Base-by-base conservation (phyloP, 2,888 invertebrate genomes). In the Tetramorium bicarinatum region DNA sequence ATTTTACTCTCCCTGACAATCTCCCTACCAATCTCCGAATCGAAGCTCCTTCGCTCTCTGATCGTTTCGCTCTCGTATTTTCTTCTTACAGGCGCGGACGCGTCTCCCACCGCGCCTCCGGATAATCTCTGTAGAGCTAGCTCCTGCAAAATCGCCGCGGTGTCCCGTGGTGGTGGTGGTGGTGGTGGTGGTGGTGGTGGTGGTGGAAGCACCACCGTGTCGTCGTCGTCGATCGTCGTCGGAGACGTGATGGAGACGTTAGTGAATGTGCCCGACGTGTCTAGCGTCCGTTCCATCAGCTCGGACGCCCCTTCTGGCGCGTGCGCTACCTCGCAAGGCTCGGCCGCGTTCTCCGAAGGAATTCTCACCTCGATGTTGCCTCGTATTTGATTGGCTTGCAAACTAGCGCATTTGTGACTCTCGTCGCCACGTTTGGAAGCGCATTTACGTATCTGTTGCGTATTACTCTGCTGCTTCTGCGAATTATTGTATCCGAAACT, bases 21-120 rank as follows among this genome's bases (percentile, higher is more conserved):
- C 85, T 95, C 95, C 11, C 95, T 90, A 0, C 95, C 95, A 34
- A 95, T 95, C 88, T 95, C 95, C 1, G 95, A 95, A 83, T 95
- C 95, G 86, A 95, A 95, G 83, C 94, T 95, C 3, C 95, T 91
- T n/a, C 94, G 90, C 54, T 94, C 94, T n/a, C 91, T 88, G 25
- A 85, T 82, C n/a, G 89, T 83, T 3, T 94, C 94, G 0, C 91
- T 83, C 1, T 95, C 94, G 80, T 93, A 93, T 54, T 92, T 88
- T 1, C 87, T 76, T 0, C 91, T 87, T 15, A 41, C 2, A 9
- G 92, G 85, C 3, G 52, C 1, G 54, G 92, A 86, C 4, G 91
- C 79, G 18, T 94, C 93, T n/a, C 92, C 91, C 2, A 92, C 91
- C 8, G 92, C 91, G 1, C 93, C 93, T 0, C 94, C 94, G 0